A percentile compares a stretch with the other conserved stretches of the same genome.
Evolutionary conservation across 2,797 vertebrate species (phyloP).

Genomic region (Lagorchestes hirsutus): DNA sequence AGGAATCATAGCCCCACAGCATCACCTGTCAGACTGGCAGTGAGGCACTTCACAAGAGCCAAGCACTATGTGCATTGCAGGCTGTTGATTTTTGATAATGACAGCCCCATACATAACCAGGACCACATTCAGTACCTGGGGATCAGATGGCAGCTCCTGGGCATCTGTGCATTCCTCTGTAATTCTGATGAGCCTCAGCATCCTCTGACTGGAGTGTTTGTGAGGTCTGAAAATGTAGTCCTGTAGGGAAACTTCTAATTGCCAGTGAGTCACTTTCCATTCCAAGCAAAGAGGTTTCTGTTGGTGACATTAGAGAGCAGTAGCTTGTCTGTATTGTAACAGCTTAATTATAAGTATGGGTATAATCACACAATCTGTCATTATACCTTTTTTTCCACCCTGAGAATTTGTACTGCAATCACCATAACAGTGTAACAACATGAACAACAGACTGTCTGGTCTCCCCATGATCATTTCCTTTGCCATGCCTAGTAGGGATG

Average conservation of each 20-base stretch:
- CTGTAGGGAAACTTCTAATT: slow-evolving; percentile 77
- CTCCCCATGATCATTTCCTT: slow-evolving; percentile 63
- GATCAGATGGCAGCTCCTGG: slow-evolving; percentile 71
- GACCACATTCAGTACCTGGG: slow-evolving; percentile 51
- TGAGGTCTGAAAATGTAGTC: slow-evolving; percentile 72
- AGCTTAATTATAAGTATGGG: slow-evolving; percentile 83
- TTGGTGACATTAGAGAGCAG: slow-evolving; percentile 80
- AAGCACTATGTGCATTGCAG: slow-evolving; percentile 52
- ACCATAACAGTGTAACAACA: slow-evolving; percentile 75
- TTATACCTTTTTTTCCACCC: slow-evolving; percentile 71
- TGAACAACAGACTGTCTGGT: slow-evolving; percentile 76
- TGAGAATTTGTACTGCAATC: slow-evolving; percentile 77
- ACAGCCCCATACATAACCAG: slow-evolving; percentile 71
- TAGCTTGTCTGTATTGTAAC: slow-evolving; percentile 80
- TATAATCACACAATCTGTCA: slow-evolving; percentile 80
- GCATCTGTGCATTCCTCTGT: slow-evolving; percentile 66
- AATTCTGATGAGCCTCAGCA: slow-evolving; percentile 59
- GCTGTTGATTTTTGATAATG: slow-evolving; percentile 47
- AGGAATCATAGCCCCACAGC: slow-evolving; percentile 20
- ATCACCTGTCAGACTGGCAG: slow-evolving; percentile 16
- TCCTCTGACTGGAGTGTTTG: slow-evolving; percentile 40
- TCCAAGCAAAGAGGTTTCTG: slow-evolving; percentile 79
- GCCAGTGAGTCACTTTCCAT: slow-evolving; percentile 80
- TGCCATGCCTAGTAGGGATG: slow-evolving; percentile 78
- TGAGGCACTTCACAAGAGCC: slow-evolving; percentile 51